Base-by-base conservation (phyloP, 2,113 vertebrate genomes). In the Atractosteus spatula region DNA sequence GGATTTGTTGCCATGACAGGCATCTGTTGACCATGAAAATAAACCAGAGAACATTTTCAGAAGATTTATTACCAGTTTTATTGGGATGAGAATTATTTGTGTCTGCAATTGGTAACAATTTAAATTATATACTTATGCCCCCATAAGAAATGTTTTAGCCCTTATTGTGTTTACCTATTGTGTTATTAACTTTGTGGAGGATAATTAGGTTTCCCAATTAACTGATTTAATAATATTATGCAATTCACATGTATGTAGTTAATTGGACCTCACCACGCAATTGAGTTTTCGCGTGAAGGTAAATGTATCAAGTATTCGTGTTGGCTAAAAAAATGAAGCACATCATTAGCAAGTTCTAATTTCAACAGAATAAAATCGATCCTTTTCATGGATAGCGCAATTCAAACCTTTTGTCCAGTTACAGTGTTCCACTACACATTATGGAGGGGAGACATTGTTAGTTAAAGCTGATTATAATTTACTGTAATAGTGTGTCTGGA, bases 281-380 rank as follows among this genome's bases (percentile, higher is more conserved):
- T 77, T 73, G 51, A 70, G 75, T 65, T 63, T 74, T 79, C 75
- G 14, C 47, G 68, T 79, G 73, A 73, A 79, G 77, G 68, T 61
- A 67, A 79, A 79, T 79, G 64, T 66, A 77, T 73, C 67, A 71
- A 73, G 76, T 68, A 81, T 79, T 79, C 69, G 71, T 68, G 51
- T 71, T 66, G 71, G 70, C 62, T 67, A 63, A 47, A 67, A 77
- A 77, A 74, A 71, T 74, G 64, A 55, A 68, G 29, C 29, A 7
- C 75, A 75, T 69, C 63, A 81, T 71, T 59, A 51, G 64, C 68
- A 66, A 61, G 66, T 70, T 68, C 59, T 51, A 51, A 51, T 51
- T 10, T 51, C 47, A 51, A 10, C 47, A 51, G 47, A 51, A 7
- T 51, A 10, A 7, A 51, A 51, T 51, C 47, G 10, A 5, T 77